phyloP scores from a whole-genome alignment of 2,113 vertebrate genomes.

The Chrysochloris asiatica region DNA sequence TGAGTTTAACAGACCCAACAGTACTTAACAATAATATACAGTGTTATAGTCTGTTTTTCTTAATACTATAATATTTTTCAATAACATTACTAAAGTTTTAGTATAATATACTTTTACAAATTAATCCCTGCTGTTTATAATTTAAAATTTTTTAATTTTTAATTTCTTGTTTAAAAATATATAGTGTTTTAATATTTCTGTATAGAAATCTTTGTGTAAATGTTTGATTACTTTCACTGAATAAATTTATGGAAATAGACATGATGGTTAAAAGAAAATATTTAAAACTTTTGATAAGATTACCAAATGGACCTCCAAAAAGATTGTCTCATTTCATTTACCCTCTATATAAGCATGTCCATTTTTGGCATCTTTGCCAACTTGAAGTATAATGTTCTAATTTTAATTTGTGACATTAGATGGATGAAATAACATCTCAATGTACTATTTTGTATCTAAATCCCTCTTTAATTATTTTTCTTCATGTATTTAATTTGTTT shows the following conservation, averaged over 20 bases:
- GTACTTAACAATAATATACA: too few species aligned
- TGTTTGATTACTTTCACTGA: background rate
- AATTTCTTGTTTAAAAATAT: background rate
- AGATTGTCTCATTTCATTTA: background rate
- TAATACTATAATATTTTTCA: too few species aligned
- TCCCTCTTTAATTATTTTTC: background rate
- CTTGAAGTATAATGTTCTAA: background rate
- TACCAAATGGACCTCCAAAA: background rate
- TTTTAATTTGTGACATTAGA: background rate
- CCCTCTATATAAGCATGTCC: background rate
- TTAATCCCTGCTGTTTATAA: background rate
- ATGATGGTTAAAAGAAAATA: background rate
- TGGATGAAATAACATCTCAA: background rate
- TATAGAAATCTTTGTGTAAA: background rate
- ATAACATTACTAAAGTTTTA: background rate
- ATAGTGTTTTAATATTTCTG: background rate
- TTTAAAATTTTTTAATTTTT: background rate
- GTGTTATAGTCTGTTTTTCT: too few species aligned
- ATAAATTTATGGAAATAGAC: background rate
- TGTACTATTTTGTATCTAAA: background rate
- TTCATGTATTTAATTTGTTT: background rate
- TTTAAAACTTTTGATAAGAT: background rate
- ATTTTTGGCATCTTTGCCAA: background rate
- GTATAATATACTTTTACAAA: background rate
- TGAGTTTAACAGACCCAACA: too few species aligned